These are phyloP conservation scores for Desmophyllum pertusum DNA, from an alignment of 92 coral and sea anemone species.

Conservation along the genomic window DNA sequence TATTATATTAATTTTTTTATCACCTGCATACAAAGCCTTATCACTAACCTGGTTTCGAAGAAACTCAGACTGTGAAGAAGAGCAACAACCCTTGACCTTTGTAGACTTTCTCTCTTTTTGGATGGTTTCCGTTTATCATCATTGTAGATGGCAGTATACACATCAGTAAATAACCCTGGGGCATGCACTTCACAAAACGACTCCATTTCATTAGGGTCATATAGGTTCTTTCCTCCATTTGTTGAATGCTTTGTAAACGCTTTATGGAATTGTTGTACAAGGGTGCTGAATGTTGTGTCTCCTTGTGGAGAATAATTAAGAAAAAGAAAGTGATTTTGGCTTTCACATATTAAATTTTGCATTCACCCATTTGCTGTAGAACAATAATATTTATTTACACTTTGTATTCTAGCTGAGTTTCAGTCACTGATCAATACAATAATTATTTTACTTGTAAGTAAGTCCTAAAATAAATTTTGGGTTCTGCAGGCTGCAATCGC, in stretches of 20 bases:
- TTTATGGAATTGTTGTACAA: slow-evolving; percentile 9
- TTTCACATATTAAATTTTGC: too few relatives aligned
- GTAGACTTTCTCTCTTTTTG: slow-evolving; percentile 4
- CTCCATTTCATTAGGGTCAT: slow-evolving; percentile 20
- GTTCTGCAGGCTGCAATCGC: too few relatives aligned
- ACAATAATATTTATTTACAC: too few relatives aligned
- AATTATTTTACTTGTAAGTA: too few relatives aligned
- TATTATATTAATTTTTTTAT: not conserved
- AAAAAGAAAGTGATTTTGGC: not conserved
- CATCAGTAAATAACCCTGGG: slow-evolving; percentile 17
- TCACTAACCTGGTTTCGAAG: slow-evolving; percentile 22
- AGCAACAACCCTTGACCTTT: slow-evolving; percentile 25
- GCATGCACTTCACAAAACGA: not conserved
- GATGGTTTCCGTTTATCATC: slow-evolving; percentile 2
- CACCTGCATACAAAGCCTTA: not conserved
- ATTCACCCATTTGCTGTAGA: too few relatives aligned
- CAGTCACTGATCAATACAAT: too few relatives aligned
- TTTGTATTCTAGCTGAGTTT: too few relatives aligned
- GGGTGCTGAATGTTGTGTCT: slow-evolving; percentile 27
- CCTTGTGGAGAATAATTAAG: not conserved
- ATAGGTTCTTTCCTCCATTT: slow-evolving; percentile 10
- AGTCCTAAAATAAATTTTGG: too few relatives aligned
- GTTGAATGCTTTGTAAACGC: not conserved
- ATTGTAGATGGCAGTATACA: not conserved
- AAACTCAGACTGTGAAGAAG: slow-evolving; percentile 11